Evolutionary conservation across 2,888 invertebrate genomes (phyloP), one percentile per base, ranked within the genome.

Genomic region (Heterodera filipjevi): DNA sequence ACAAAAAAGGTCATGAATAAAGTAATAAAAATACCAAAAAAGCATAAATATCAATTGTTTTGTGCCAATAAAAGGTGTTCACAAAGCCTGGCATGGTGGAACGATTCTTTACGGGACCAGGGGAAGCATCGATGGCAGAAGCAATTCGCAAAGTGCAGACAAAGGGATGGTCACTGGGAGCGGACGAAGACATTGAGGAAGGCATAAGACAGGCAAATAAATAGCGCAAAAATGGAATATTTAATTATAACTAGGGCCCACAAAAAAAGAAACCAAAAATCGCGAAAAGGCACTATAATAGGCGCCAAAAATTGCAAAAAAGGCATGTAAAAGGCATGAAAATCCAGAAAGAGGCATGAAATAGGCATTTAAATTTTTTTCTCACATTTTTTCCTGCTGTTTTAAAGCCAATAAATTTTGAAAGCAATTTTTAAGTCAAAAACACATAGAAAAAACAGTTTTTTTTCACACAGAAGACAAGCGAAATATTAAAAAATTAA

Each of bases 51-150:
- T n/a, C n/a, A n/a, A n/a, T n/a, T n/a, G 16, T 49, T 3, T 19
- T 16, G 3, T 49, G 19, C 12, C 49, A 3, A 53, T 19, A 53
- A n/a, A 8, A 59, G 59, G 59, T 59, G 1, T n/a, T 59, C n/a
- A n/a, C 59, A 59, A n/a, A n/a, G 59, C 59, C 59, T 59, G 59
- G 59, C 8, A 59, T 59, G n/a, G 59, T 59, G 5, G 59, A 59
- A 12, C n/a, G 27, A 10, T 59, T 59, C 59, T 59, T 59, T 27
- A n/a, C 0, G 8, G 27, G 22, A 22, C 59, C 59, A n/a, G n/a
- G 22, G 22, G 59, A 59, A 59, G 27, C 0, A n/a, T 8, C 6
- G 1, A 59, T 59, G 59, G 59, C 59, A n/a, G n/a, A 59, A 59
- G 59, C 59, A 59, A 59, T 59, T 59, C 59, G 59, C 0, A n/a